Conservation (phyloP, 2,888 invertebrate genomes). For the Tholera decimalis region DNA sequence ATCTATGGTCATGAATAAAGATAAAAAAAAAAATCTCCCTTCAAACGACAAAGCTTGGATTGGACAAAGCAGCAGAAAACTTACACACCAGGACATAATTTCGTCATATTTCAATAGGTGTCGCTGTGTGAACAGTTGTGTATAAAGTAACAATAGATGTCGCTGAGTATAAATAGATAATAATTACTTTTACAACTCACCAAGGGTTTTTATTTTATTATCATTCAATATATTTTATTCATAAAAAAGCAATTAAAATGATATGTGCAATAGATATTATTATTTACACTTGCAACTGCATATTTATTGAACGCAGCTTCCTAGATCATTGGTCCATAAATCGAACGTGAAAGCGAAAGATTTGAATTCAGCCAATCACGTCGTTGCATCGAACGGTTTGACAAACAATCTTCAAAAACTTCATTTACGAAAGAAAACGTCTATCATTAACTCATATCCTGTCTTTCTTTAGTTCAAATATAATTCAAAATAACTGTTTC, state of each 20-base stretch:
- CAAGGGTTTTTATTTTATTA: not conserved
- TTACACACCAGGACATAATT: not conserved
- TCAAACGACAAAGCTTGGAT: no score
- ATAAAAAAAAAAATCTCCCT: no score
- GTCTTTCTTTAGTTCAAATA: constrained; percentile 73
- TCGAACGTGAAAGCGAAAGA: constrained; percentile 76
- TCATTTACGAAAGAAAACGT: constrained; percentile 72
- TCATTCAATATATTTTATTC: not conserved
- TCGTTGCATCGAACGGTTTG: constrained; percentile 74
- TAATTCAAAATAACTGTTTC: constrained; percentile 80
- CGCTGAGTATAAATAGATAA: not conserved
- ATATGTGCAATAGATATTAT: not conserved
- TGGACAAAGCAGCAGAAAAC: not conserved
- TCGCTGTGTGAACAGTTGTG: constrained; percentile 1
- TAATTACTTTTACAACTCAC: not conserved
- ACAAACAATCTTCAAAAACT: constrained; percentile 71
- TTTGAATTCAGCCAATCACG: constrained; percentile 84
- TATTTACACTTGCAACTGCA: constrained; percentile 36
- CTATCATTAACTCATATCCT: constrained; percentile 74
- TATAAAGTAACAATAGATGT: constrained; percentile 19
- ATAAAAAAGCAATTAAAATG: not conserved
- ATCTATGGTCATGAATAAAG: no score
- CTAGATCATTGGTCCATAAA: constrained; percentile 78
- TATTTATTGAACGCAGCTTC: constrained; percentile 67
- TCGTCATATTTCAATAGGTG: constrained; percentile 24